Conservation (phyloP, 2,888 invertebrate genomes). For the Lumbricus terrestris region DNA sequence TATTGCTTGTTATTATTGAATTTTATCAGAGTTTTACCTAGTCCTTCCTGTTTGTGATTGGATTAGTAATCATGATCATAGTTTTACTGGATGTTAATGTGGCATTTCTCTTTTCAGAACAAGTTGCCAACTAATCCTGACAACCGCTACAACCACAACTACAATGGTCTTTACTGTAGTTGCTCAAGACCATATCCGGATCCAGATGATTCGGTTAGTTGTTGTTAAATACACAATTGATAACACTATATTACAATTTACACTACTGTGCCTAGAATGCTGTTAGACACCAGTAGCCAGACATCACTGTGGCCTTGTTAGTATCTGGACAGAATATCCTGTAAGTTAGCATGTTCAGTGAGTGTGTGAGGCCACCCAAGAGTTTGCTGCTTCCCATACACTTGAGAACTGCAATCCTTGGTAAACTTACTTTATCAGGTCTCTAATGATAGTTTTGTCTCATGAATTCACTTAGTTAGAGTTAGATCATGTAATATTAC, state of each 20-base stretch:
- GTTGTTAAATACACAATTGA: constrained; percentile 62
- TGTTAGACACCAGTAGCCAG: background rate
- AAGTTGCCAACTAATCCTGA: constrained; percentile 68
- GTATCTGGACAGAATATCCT: background rate
- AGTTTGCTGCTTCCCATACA: background rate
- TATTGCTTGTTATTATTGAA: no score
- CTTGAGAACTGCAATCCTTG: background rate
- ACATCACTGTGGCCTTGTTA: background rate
- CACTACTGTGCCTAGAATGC: background rate
- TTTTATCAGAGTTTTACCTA: no score
- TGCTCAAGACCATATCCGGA: constrained; percentile 94
- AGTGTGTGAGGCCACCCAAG: background rate
- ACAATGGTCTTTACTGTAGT: constrained; percentile 84
- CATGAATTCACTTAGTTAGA: no score
- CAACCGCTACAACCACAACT: constrained; percentile 84
- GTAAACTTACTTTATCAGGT: background rate
- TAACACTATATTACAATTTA: constrained; percentile 66
- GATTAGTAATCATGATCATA: no score
- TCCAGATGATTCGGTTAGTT: constrained; percentile 69
- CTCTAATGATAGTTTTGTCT: background rate
- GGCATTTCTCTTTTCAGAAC: constrained; percentile 25
- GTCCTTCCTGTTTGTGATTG: no score
- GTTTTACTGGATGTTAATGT: no score
- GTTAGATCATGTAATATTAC: background rate
- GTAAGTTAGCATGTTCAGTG: no score